These are phyloP conservation scores for Micrastur ruficollis DNA, from an alignment of 2,797 vertebrate genomes.

Conservation along the genomic window DNA sequence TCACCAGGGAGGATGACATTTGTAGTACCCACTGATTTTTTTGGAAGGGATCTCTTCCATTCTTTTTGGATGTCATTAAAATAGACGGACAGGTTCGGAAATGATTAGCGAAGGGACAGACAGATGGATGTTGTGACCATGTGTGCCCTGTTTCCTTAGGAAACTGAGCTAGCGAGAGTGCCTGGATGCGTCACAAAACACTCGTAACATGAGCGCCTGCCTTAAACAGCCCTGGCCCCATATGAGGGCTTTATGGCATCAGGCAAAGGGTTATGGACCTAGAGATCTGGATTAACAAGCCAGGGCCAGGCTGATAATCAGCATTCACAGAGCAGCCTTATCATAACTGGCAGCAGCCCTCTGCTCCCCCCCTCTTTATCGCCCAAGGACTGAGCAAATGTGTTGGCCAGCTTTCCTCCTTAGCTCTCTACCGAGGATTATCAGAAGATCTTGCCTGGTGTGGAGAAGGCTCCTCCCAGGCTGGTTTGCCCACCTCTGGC, in stretches of 20 bases:
- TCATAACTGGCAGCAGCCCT: neutral
- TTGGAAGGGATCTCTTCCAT: neutral
- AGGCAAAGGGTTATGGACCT: neutral
- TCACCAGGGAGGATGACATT: neutral
- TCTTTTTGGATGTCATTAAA: neutral
- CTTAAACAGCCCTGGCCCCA: neutral
- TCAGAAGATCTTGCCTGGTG: neutral
- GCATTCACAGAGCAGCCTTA: neutral
- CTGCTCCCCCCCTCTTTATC: neutral
- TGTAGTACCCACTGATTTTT: neutral
- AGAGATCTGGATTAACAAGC: neutral
- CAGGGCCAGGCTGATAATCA: neutral
- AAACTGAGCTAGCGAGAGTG: neutral
- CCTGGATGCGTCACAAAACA: neutral
- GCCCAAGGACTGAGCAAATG: neutral
- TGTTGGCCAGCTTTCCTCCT: neutral
- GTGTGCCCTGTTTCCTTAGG: neutral
- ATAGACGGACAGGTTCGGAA: neutral
- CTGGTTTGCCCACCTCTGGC: neutral
- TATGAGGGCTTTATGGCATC: fast-evolving
- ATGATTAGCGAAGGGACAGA: neutral
- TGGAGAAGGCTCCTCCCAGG: neutral
- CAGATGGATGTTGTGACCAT: fast-evolving
- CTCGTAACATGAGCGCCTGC: fast-evolving
- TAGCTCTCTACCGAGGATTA: neutral